Evolutionary conservation across 2,113 vertebrate genomes (phyloP), one percentile per base, ranked within the genome.

Genomic region (Poeciliopsis retropinna): DNA sequence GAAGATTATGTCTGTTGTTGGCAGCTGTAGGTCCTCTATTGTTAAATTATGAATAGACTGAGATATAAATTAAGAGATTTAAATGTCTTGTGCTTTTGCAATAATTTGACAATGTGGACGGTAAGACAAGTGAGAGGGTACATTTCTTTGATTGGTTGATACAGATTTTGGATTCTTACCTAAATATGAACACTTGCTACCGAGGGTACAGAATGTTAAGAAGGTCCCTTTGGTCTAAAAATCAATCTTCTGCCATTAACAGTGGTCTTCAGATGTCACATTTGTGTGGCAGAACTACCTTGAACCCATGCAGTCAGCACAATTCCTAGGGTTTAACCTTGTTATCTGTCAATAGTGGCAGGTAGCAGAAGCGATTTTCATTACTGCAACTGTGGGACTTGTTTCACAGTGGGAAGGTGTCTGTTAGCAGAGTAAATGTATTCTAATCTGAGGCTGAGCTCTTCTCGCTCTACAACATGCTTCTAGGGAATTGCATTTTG

Each of bases 261-360:
- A 37, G 37, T 88, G 72, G 80, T 77, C 83, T 86, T 91, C 84
- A 88, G 72, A 77, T 90, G 87, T 93, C 93, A 92, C 79, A 90
- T 90, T 76, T 89, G 82, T 73, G 85, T 67, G 32, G 63, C 79
- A 68, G 64, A 76, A 64, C 72, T 73, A 82, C 64, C 76, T 80
- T 74, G 67, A 85, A 79, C 76, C 22, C 51, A 65, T 80, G 81
- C 80, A 82, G 85, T 88, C 90, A 77, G 82, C 86, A 81, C 67
- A 32, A 85, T 75, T 89, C 82, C 66, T 78, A 28, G 72, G 81
- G 81, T 87, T 89, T 92, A 92, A 91, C 90, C 89, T 89, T 89
- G 87, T 91, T 90, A 89, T 92, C 87, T 86, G 90, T 89, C 92
- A 91, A 88, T 81, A 85, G 79, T 73, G 83, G 73, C 70, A 78